Conservation (phyloP, 1,140 invertebrate species). For the Pemphigus obesinymphae region DNA sequence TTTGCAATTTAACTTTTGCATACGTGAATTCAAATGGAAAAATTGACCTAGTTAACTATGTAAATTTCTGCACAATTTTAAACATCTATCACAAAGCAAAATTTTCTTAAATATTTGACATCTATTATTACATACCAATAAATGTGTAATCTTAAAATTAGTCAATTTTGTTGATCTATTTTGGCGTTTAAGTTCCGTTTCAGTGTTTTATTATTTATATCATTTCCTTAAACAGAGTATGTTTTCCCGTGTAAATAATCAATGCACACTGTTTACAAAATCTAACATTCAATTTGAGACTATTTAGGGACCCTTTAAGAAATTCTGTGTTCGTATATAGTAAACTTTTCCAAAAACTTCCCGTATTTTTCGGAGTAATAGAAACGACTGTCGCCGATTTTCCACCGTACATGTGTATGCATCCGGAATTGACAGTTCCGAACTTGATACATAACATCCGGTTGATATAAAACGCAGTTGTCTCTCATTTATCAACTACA, state of each 20-base stretch:
- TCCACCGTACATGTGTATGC: background rate
- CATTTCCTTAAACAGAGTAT: no score
- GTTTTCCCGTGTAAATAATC: background rate
- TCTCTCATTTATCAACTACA: constrained; percentile 1
- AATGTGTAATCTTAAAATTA: no score
- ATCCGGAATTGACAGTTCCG: constrained; percentile 28
- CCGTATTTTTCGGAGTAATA: background rate
- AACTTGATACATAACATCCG: constrained; percentile 17
- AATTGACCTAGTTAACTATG: no score
- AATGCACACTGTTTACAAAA: background rate
- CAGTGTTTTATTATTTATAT: no score
- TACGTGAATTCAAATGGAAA: no score
- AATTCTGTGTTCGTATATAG: background rate
- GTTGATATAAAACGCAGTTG: constrained; percentile 12
- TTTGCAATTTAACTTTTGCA: no score
- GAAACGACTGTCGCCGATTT: constrained; percentile 30
- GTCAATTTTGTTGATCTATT: no score
- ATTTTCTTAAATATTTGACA: no score
- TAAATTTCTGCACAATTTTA: no score
- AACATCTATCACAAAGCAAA: no score
- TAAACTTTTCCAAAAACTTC: background rate
- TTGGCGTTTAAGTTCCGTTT: no score
- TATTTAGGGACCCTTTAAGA: background rate
- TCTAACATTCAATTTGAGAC: background rate
- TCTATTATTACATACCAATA: no score